phyloP scores from a whole-genome alignment of 1,140 invertebrate genomes.

The Ips typographus region DNA sequence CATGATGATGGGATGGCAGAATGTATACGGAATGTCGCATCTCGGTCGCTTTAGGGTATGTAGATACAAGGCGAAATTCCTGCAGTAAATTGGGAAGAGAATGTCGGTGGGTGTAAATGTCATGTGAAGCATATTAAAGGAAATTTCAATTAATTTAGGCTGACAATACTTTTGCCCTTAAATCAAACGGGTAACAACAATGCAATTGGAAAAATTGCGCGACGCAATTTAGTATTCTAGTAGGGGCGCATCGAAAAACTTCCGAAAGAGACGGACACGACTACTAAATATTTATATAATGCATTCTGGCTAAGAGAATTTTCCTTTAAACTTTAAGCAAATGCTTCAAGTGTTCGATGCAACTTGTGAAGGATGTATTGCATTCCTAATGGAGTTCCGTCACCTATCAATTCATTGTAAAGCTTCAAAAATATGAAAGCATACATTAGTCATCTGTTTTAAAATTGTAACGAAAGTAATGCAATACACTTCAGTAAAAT shows the following conservation, averaged over 20 bases:
- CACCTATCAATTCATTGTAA: too few species aligned
- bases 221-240: constrained; percentile 7
- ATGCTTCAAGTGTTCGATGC: constrained; percentile 24
- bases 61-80: constrained; percentile 21
- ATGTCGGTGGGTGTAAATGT: constrained; percentile 17
- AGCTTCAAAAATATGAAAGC: too few species aligned
- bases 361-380: constrained; percentile 25
- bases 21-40: constrained; percentile 24
- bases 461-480: constrained; percentile 6
- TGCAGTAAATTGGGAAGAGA: constrained; percentile 23
- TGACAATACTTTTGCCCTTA: background rate
- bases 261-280: constrained; percentile 9
- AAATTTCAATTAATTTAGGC: constrained; percentile 11
- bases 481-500: constrained; percentile 15
- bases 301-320: constrained; percentile 25
- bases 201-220: background rate
- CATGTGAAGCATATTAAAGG: constrained; percentile 17
- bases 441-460: constrained; percentile 3
- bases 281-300: constrained; percentile 33
- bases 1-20: constrained; percentile 12
- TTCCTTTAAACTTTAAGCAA: constrained; percentile 27
- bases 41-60: constrained; percentile 22
- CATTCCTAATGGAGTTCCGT: constrained; percentile 18
- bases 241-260: constrained; percentile 11
- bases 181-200: background rate